Evolutionary conservation across 2,888 invertebrate genomes (phyloP).

Genomic region (Pediacus dermestoides): DNA sequence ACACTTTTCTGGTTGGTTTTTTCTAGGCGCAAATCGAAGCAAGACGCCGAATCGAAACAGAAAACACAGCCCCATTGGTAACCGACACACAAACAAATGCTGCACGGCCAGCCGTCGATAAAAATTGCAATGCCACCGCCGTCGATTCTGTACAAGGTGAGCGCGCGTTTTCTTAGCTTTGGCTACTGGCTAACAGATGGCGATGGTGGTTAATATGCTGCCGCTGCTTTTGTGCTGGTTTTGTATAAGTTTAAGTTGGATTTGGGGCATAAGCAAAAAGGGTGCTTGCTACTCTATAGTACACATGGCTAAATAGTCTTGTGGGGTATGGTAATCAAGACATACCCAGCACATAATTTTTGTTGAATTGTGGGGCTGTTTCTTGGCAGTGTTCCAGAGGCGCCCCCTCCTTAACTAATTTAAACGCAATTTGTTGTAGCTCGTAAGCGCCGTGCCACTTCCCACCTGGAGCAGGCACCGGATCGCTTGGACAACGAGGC

Average conservation of each 20-base stretch:
- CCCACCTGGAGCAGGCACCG: constrained; percentile 46
- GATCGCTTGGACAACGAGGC: constrained; percentile 65
- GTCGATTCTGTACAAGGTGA: constrained; percentile 37
- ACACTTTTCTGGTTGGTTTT: no score
- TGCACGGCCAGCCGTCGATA: constrained; percentile 53
- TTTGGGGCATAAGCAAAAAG: constrained; percentile 53
- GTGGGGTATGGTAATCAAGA: constrained; percentile 84
- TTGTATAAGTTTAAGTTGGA: no score
- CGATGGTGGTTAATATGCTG: constrained; percentile 1
- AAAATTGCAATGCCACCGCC: constrained; percentile 67
- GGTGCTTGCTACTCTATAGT: constrained; percentile 73
- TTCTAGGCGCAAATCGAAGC: constrained; percentile 56
- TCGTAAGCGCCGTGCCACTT: constrained; percentile 46
- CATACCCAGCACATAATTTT: constrained; percentile 83
- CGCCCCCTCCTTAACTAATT: constrained; percentile 53
- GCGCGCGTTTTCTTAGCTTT: constrained; percentile 11
- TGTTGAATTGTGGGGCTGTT: constrained; percentile 65
- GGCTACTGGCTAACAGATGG: constrained; percentile 2
- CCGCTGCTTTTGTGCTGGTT: no score
- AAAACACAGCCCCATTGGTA: constrained; percentile 58
- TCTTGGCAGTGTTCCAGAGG: constrained; percentile 65
- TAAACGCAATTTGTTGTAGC: constrained; percentile 30
- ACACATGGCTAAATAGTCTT: constrained; percentile 53
- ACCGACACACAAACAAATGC: constrained; percentile 59
- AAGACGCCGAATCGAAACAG: constrained; percentile 58